Conservation (phyloP, 2,113 vertebrate genomes). For the Catharus fuscescens region DNA sequence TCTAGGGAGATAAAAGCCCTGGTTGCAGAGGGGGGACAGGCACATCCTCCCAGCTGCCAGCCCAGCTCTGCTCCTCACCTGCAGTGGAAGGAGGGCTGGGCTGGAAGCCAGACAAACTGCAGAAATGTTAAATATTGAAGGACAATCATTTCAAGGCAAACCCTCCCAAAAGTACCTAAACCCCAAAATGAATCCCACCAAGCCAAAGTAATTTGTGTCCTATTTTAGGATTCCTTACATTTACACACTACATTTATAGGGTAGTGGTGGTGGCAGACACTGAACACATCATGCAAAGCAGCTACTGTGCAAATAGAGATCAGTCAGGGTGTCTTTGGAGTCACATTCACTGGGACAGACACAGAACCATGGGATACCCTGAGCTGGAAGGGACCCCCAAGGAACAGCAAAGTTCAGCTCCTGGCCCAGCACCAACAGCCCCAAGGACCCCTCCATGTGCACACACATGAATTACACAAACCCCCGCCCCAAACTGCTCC, state of each 20-base stretch:
- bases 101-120: not conserved
- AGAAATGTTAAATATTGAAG: not conserved
- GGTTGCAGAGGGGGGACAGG: not conserved
- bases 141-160: not conserved
- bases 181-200: not conserved
- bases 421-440: not conserved
- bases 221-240: not conserved
- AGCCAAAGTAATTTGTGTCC: not conserved
- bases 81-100: not conserved
- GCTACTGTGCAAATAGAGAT: not conserved
- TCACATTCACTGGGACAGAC: not conserved
- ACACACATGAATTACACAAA: not conserved
- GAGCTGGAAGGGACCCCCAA: not conserved
- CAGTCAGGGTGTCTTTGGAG: not conserved
- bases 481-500: not conserved
- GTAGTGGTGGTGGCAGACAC: not conserved
- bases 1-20: not conserved
- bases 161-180: fast-evolving
- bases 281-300: not conserved
- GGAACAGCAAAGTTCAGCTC: not conserved
- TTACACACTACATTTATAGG: not conserved
- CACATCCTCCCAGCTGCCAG: not conserved
- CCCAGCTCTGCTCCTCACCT: not conserved
- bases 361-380: not conserved
- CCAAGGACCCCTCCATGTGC: not conserved